A percentile compares a stretch with the other conserved stretches of the same genome.
Evolutionary conservation across 2,888 invertebrate genomes (phyloP).

Genomic region (Meandrusa payeni): DNA sequence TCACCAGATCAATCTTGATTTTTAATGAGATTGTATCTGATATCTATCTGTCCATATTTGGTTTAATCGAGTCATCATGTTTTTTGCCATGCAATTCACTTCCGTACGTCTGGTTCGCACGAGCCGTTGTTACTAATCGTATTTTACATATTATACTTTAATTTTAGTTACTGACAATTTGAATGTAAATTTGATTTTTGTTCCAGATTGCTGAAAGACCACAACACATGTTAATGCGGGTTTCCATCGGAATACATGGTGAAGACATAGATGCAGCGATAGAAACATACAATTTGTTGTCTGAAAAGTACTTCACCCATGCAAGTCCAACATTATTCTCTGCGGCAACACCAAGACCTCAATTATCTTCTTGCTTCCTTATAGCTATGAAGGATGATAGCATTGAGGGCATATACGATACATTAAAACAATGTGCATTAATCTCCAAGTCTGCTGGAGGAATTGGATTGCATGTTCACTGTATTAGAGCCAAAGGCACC

Average conservation of each 20-base stretch:
- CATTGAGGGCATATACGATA: conserved; percentile 96
- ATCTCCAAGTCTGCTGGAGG: conserved; percentile 99
- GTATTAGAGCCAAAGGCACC: conserved; percentile 95
- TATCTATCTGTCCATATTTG: no score
- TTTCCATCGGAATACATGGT: conserved; percentile 97
- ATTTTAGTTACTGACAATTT: no score
- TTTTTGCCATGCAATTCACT: no score
- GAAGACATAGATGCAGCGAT: conserved; percentile 95
- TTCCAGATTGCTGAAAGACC: conserved; percentile 93
- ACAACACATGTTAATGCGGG: conserved; percentile 99
- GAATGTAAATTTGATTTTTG: no score
- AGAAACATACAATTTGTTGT: conserved; percentile 96
- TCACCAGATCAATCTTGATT: no score
- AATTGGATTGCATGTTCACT: conserved; percentile 97
- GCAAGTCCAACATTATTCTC: conserved; percentile 98
- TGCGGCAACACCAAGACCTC: conserved; percentile 94
- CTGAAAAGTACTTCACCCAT: conserved; percentile 98
- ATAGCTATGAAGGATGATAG: conserved; percentile 97
- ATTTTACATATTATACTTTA: no score
- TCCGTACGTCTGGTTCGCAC: no score
- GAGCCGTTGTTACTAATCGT: no score
- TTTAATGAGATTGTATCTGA: no score
- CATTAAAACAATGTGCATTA: conserved; percentile 94
- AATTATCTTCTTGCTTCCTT: conserved; percentile 97
- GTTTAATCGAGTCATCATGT: no score